Evolutionary conservation across 2,797 vertebrate genomes (phyloP).

Genomic region (Poecilia picta): DNA sequence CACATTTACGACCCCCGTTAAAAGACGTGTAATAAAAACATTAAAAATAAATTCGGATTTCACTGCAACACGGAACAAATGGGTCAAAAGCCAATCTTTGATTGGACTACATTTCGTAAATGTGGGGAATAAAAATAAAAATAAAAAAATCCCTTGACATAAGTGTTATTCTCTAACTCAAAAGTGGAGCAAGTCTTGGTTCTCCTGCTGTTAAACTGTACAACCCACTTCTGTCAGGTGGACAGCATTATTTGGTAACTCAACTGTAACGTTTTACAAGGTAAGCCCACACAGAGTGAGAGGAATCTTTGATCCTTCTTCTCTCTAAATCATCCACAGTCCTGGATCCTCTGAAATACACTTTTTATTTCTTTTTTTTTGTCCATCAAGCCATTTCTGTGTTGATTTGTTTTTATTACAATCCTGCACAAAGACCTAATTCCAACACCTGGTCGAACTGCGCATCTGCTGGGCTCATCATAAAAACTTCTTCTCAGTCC

Average conservation of each 20-base stretch:
- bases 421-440: neutral
- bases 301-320: neutral
- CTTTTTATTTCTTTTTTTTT: neutral
- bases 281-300: neutral
- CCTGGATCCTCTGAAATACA: neutral
- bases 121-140: neutral
- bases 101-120: neutral
- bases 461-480: no score
- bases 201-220: neutral
- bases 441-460: neutral
- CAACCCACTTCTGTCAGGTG: neutral
- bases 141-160: neutral
- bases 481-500: no score
- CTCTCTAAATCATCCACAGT: no score
- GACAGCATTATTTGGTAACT: neutral
- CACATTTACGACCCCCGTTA: neutral
- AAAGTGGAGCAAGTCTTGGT: neutral
- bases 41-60: neutral
- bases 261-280: neutral
- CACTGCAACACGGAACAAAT: neutral
- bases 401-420: neutral
- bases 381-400: neutral
- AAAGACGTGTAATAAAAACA: neutral
- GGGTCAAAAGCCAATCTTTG: neutral
- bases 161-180: neutral